Conservation (phyloP, 2,113 vertebrate species). For the Pomatorhinus ruficollis region DNA sequence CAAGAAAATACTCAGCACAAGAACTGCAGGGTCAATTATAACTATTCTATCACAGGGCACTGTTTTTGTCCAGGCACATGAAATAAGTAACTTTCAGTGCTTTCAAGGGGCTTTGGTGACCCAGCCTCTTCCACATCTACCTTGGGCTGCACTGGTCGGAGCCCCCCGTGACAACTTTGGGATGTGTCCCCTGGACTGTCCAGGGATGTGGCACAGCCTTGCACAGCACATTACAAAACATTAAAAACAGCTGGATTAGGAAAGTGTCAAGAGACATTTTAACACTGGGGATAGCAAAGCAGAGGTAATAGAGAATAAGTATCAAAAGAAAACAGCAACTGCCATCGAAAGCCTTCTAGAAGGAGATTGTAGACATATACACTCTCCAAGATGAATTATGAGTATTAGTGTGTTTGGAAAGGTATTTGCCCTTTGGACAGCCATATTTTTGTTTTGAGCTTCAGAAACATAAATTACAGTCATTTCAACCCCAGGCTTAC, state of each 20-base stretch:
- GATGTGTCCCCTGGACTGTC: background rate
- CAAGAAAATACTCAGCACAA: background rate
- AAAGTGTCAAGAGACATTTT: background rate
- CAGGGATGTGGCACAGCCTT: background rate
- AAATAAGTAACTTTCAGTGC: background rate
- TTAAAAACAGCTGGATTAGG: background rate
- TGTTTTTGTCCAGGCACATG: background rate
- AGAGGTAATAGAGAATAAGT: background rate
- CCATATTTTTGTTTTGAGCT: conserved; percentile 48
- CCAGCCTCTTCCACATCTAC: background rate
- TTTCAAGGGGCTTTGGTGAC: background rate
- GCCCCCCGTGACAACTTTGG: fast-evolving
- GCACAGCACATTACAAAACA: background rate
- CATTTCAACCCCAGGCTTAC: conserved; percentile 47
- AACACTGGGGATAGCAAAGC: background rate
- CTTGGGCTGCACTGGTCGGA: background rate
- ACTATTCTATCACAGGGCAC: background rate
- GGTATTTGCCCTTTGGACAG: conserved; percentile 66
- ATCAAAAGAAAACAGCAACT: background rate
- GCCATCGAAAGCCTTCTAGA: background rate
- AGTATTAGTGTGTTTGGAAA: conserved; percentile 4
- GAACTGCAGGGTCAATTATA: background rate
- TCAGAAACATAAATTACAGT: conserved; percentile 57
- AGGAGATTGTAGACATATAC: background rate
- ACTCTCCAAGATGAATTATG: background rate